A percentile compares a stretch with the other conserved stretches of the same genome.
Conservation (phyloP, 2,113 vertebrate genomes). For the Microtus ochrogaster region DNA sequence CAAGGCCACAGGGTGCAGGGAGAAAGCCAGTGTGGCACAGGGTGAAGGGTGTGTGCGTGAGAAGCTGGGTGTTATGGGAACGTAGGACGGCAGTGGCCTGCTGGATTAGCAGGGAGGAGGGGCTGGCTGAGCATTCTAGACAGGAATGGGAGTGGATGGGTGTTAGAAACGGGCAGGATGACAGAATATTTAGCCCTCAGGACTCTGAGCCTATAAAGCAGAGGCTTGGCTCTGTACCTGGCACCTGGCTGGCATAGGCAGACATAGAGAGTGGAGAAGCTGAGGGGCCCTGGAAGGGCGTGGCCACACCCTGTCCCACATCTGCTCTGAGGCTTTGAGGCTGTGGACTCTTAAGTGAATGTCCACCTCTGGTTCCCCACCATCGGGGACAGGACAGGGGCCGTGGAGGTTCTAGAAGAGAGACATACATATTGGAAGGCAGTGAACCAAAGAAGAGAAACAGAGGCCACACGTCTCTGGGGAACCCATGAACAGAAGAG, state of each 20-base stretch:
- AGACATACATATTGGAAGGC: background rate
- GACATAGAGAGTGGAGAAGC: background rate
- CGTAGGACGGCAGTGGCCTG: fast-evolving
- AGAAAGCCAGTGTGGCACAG: background rate
- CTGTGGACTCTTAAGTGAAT: background rate
- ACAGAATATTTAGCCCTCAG: fast-evolving
- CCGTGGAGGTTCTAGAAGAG: background rate
- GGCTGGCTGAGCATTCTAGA: background rate
- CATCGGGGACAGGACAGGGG: background rate
- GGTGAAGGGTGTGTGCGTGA: background rate
- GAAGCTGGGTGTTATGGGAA: background rate
- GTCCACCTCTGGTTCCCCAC: background rate
- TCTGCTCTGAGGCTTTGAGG: background rate
- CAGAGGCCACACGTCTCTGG: background rate
- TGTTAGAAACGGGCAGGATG: background rate
- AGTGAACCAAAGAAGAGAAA: background rate
- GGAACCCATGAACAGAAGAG: background rate
- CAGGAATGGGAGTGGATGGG: background rate
- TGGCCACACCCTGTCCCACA: background rate
- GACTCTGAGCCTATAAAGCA: background rate
- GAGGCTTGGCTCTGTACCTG: background rate
- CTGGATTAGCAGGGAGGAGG: background rate
- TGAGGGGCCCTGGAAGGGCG: background rate
- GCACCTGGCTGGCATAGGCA: background rate
- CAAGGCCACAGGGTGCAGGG: background rate